Base-by-base conservation (phyloP, 2,797 vertebrate species). In the Ceryle rudis region DNA sequence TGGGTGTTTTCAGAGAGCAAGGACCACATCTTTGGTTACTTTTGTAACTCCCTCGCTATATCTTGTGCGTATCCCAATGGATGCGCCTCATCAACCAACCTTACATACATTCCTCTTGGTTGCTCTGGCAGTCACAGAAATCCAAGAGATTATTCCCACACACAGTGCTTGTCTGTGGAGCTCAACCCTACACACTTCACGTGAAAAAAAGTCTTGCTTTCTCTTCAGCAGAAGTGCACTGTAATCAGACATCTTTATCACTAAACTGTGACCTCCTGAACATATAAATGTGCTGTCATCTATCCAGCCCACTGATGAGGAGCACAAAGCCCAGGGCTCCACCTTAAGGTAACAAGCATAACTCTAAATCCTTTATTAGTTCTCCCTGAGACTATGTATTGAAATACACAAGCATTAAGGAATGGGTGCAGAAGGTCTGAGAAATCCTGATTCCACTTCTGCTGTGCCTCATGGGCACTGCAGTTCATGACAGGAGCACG, bases 401-500 rank as follows among this genome's bases (percentile, higher is more conserved):
- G 29, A 35, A 8, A 13, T 2, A 12, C 12, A 5, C 7, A 10
- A 42, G 28, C 2, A 2, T 26, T 14, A 55, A 29, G 37, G 58
- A 60, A 47, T 0, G 2, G 19, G 16, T 19, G 26, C 52, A 41
- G n/a, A 14, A 29, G 29, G 12, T 9, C 42, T 61, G 0, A 16
- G 28, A 35, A 49, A 41, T 3, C 18, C 42, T 4, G 1, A 7
- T 19, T 46, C 41, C 35, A 10, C 10, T 31, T 23, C 60, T 39
- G 60, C 23, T 22, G 5, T 35, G n/a, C 49, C 28, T 14, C 14
- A 7, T 0, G 2, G 47, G 55, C 33, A 14, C 39, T 9, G 11
- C 6, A 9, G 1, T 4, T 13, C n/a, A 0, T 1, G 1, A 13
- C 22, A 23, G 57, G 29, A 5, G n/a, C n/a, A 11, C 3, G 8